Conservation (phyloP, 1,140 invertebrate genomes). For the Akabosia matsudoensis region DNA sequence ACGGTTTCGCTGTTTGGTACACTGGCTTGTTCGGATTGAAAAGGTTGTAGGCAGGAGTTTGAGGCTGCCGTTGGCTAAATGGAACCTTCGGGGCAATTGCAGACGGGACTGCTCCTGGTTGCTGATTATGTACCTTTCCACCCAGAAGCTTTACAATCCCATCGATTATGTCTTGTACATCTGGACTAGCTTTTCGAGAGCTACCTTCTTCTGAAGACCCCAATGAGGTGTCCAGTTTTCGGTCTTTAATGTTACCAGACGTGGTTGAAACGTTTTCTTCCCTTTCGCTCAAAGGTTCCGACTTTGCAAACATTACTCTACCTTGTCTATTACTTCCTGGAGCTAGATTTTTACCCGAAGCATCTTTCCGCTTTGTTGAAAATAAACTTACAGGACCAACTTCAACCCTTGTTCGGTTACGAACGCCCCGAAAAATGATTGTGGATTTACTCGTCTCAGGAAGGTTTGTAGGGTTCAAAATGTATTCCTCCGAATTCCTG, state of each 20-base stretch:
- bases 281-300: not conserved
- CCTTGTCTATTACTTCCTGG: not conserved
- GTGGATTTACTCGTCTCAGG: not conserved
- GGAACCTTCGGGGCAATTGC: constrained; percentile 44
- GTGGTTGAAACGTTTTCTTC: not conserved
- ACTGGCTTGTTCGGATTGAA: constrained; percentile 53
- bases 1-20: constrained; percentile 49
- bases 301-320: constrained; percentile 10
- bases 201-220: constrained; percentile 23
- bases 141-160: constrained; percentile 84
- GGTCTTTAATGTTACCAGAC: not conserved
- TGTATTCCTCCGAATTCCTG: not conserved
- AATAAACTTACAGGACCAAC: constrained; percentile 11
- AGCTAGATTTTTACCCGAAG: too few relatives aligned
- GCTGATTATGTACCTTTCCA: constrained; percentile 69
- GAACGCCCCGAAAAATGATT: not conserved
- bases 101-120: constrained; percentile 32
- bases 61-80: constrained; percentile 58
- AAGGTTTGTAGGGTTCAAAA: not conserved
- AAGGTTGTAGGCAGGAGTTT: constrained; percentile 52
- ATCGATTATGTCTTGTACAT: constrained; percentile 86
- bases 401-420: not conserved
- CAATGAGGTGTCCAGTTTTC: not conserved
- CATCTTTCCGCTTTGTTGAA: not conserved
- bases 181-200: constrained; percentile 60